Base-by-base conservation (phyloP, 2,888 invertebrate genomes). In the Serripes groenlandicus region DNA sequence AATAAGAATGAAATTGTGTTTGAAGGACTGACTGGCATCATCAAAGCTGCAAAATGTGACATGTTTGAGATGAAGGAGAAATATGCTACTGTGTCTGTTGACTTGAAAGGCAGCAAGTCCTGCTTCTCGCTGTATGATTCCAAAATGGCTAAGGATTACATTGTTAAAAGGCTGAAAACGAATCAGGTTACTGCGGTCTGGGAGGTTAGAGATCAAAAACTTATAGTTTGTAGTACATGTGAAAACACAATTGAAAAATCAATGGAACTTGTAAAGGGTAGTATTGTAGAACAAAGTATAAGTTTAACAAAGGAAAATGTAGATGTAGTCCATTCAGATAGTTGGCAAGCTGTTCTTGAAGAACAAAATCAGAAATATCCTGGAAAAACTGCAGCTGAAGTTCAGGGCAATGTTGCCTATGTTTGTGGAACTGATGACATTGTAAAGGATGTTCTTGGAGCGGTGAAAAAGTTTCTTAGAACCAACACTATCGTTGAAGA, bases 401-500 rank as follows among this genome's bases (percentile, higher is more conserved):
- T 60, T 21, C 11, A 49, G 23, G 32, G 18, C 21, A 32, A n/a
- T 1, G 32, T 75, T n/a, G 42, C 74, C 26, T 34, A 70, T 42
- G 42, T 85, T 2, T 74, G 71, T 72, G 18, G 54, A 9, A 86
- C 82, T 37, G 78, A 76, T 74, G 80, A 83, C 30, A 80, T 83
- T 30, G 4, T 72, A 18, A 37, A 66, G 34, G 64, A 28, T 1
- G 58, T 76, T 15, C n/a, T 75, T 54, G 82, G 79, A 30, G 69
- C 69, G 3, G 21, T 88, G 1, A 66, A 73, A 30, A 68, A 56
- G 7, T 89, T 86, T 54, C 49, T 89, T 15, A 58, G 70, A 26
- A 52, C 64, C 3, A 86, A 89, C 75, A 81, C 83, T 37, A 64
- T 83, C n/a, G 64, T 74, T 56, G 62, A 54, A 18, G 30, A 80